Conservation (phyloP, 2,888 invertebrate genomes). For the Cecidostiba fungosa region DNA sequence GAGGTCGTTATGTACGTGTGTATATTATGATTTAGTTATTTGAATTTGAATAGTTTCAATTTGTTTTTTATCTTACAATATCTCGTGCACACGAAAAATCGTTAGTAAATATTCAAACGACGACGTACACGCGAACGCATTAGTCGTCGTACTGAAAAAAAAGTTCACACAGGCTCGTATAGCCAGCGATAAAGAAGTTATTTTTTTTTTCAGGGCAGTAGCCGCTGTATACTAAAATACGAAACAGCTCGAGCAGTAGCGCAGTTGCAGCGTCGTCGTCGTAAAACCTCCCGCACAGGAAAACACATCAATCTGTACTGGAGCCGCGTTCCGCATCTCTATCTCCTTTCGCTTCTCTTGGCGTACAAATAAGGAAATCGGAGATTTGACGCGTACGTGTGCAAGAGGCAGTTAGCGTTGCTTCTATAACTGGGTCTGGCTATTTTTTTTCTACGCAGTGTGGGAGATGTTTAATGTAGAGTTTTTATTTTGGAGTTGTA, state of each 20-base stretch:
- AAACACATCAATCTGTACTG: constrained; percentile 32
- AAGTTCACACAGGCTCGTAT: neutral
- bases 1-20: too few species aligned
- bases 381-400: constrained; percentile 34
- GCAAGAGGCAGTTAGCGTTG: neutral
- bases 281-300: constrained; percentile 36
- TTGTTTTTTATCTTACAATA: neutral
- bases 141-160: neutral
- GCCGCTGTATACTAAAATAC: constrained; percentile 14
- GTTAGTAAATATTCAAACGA: neutral
- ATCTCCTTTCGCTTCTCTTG: neutral
- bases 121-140: neutral
- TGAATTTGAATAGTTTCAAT: neutral
- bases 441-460: neutral
- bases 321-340: neutral
- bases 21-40: neutral
- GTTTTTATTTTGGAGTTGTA: neutral
- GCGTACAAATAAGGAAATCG: constrained; percentile 39
- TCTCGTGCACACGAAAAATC: neutral
- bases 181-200: constrained; percentile 37
- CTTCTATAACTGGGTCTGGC: neutral
- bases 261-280: neutral
- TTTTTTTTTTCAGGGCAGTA: neutral
- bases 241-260: neutral
- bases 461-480: too few species aligned